Evolutionary conservation across 2,113 vertebrate species (phyloP), one percentile per base, ranked within the genome.

Genomic region (Mirounga angustirostris): DNA sequence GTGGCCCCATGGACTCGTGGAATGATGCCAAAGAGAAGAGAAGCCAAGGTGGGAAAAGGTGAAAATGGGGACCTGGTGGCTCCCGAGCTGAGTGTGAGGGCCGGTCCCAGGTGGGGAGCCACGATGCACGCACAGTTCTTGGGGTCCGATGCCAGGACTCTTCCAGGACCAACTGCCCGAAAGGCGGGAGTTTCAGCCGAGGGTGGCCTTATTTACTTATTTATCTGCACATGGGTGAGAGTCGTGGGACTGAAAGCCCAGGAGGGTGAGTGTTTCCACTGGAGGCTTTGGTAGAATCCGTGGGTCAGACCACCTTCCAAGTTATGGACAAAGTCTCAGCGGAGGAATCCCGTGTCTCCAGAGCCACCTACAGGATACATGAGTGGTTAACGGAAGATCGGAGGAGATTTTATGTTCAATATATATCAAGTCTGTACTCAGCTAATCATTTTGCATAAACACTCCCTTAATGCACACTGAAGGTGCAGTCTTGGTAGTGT

Each of bases 21-120:
- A 82, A 40, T 59, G 76, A 54, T 74, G 67, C 24, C 95, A 94
- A 89, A 61, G 79, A 97, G 90, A 95, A 95, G 94, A 82, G 63
- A 94, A 88, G 56, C 0, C 24, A 65, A n/a, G 46, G 24, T 6
- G 26, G 67, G 40, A 18, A 50, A 63, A 10, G 1, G 2, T 8
- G 19, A 67, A 78, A 33, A 9, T 3, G 5, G 59, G 40, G 16
- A 18, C n/a, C n/a, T 7, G 1, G 30, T 8, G 24, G 18, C 36
- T 36, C 7, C 15, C 2, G 22, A 30, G 58, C 13, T 0, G 7
- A 40, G 61, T 16, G 36, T 40, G 4, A 2, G 11, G 33, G 36
- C 19, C 0, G 0, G 30, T 36, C 24, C 43, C 18, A 0, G 4
- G 50, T 52, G 81, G 28, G 22, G 24, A 15, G 4, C 11, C 5